Evolutionary conservation across 2,113 vertebrate species (phyloP).

Genomic region (Oryzias melastigma): DNA sequence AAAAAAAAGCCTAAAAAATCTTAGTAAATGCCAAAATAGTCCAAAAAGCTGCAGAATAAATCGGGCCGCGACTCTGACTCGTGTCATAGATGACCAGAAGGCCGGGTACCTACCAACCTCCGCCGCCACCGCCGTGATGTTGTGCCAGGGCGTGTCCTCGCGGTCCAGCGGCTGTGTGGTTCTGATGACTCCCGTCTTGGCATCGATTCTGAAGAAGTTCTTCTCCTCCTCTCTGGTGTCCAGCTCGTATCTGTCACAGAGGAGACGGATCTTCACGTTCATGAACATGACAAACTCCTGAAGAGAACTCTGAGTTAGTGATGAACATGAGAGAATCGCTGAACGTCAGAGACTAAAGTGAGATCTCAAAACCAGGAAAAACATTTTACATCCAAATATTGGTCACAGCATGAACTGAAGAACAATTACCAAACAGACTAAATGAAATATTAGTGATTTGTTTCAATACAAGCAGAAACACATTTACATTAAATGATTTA

Average conservation of each 20-base stretch:
- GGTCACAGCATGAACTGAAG: too few species aligned
- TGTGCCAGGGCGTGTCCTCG: constrained; percentile 89
- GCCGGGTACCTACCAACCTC: constrained; percentile 86
- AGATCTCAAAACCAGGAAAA: too few species aligned
- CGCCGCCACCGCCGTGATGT: constrained; percentile 91
- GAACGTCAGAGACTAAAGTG: too few species aligned
- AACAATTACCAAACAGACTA: too few species aligned
- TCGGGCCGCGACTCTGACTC: neutral
- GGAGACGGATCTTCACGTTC: neutral
- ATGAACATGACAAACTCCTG: neutral
- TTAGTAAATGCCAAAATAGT: too few species aligned
- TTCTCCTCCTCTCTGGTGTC: constrained; percentile 80
- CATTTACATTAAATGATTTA: too few species aligned
- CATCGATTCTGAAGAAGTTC: constrained; percentile 85
- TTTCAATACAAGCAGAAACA: too few species aligned
- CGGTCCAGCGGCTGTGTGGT: constrained; percentile 88
- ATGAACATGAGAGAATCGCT: too few species aligned
- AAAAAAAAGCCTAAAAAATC: too few species aligned
- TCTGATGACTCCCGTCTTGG: constrained; percentile 85
- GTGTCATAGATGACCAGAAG: neutral
- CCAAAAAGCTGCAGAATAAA: too few species aligned
- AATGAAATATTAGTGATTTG: too few species aligned
- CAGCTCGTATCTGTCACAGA: constrained; percentile 84
- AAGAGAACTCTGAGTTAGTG: neutral
- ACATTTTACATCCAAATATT: too few species aligned